phyloP scores from a whole-genome alignment of 2,888 invertebrate genomes.

The Emmelina monodactyla region DNA sequence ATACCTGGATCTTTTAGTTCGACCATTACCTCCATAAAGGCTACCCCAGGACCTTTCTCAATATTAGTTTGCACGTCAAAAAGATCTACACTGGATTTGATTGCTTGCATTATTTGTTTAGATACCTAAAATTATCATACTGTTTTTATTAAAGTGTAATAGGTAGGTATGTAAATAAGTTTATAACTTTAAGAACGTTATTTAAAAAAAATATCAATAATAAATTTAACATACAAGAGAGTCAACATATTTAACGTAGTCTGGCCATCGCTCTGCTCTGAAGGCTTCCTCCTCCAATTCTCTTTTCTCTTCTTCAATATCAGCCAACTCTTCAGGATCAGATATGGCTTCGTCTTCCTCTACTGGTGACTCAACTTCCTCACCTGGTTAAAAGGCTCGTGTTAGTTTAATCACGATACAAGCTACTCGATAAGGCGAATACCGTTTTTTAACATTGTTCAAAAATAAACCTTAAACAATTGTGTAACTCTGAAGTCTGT shows the following conservation, averaged over 20 bases:
- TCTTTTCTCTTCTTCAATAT: slow-evolving; percentile 44
- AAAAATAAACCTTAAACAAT: no score
- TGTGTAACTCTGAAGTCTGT: no score
- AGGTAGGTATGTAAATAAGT: no score
- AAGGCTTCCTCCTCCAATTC: slow-evolving; percentile 45
- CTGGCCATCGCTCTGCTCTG: slow-evolving; percentile 48
- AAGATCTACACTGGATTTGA: slow-evolving; percentile 60
- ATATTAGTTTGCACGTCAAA: slow-evolving; percentile 69
- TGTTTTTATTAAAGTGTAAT: no score
- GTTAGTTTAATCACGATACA: no score
- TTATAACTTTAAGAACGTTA: no score
- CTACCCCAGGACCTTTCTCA: slow-evolving; percentile 61
- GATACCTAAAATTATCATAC: slow-evolving; percentile 43
- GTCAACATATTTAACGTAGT: slow-evolving; percentile 58
- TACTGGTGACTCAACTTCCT: slow-evolving; percentile 45
- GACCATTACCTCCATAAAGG: slow-evolving; percentile 80
- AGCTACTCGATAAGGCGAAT: no score
- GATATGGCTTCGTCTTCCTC: slow-evolving; percentile 43
- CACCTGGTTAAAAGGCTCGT: no score
- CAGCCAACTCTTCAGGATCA: slow-evolving; percentile 49
- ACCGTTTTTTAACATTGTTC: no score
- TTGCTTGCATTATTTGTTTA: slow-evolving; percentile 46
- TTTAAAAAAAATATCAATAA: neutral
- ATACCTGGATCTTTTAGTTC: slow-evolving; percentile 75
- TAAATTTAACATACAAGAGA: slow-evolving; percentile 30